Base-by-base conservation (phyloP, 2,888 invertebrate species). In the Brenthis daphne region DNA sequence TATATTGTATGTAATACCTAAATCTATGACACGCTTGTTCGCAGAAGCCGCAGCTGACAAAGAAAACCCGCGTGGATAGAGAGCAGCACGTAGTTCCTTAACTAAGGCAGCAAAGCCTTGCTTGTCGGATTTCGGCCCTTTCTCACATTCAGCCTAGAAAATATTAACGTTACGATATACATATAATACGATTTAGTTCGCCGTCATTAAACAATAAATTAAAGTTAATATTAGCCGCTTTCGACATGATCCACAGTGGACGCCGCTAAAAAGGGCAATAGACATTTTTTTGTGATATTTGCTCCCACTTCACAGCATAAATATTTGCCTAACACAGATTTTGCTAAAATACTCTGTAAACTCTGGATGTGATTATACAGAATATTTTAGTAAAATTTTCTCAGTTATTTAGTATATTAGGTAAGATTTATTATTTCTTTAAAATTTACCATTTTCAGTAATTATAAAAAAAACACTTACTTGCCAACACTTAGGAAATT, bases 401-500 rank as follows among this genome's bases (percentile, higher is more conserved):
- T n/a, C n/a, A 29, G 48, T 60, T 50, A 24, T 14, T 11, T 60
- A 47, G 14, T 37, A 3, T 29, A 29, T 29, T 29, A 29, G 3
- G 29, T 29, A 29, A 29, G 29, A 5, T 29, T 5, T 29, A 29
- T 29, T 29, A 4, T 29, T 29, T 29, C 29, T 29, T 29, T 29
- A 29, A 4, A 4, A 29, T 29, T 5, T 29, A 0, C 4, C 29
- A 29, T 29, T 29, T 29, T 29, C 5, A 29, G 8, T 5, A 50
- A 29, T 33, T 14, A 20, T 20, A 2, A 50, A 50, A 51, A 29
- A 3, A 50, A 24, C 29, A 77, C 80, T 80, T 67, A 95, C 95
- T 93, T 97, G 97, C 97, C 97, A 97, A 81, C 98, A 98, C 73
- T 96, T 97, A 0, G 98, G 98, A 84, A 98, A 98, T 82, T 98